Percentiles rank a stretch among this genome's conserved stretches.
phyloP scores from a whole-genome alignment of 2,888 invertebrate species.

The Atethmia centrago region DNA sequence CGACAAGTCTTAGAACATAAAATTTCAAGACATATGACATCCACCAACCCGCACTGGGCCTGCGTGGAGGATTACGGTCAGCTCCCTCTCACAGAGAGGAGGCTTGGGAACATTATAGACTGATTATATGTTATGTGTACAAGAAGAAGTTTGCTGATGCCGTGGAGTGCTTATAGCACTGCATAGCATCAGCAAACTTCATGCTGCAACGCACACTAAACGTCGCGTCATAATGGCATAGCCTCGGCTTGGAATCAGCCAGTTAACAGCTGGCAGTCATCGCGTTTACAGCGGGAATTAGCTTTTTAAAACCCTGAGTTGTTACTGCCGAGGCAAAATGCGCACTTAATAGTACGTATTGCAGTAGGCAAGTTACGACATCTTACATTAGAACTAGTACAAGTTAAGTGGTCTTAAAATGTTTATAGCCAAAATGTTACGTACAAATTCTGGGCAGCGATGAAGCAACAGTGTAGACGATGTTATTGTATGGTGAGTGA shows the following conservation, averaged over 20 bases:
- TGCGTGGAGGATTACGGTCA: no score
- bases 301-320: constrained; percentile 1
- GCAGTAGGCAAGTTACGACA: constrained; percentile 5
- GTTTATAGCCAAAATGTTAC: constrained; percentile 48
- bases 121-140: no score
- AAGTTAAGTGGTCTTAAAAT: constrained; percentile 47
- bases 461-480: constrained; percentile 23
- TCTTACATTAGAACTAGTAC: constrained; percentile 45
- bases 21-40: no score
- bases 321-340: not conserved
- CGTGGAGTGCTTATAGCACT: no score
- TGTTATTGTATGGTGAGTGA: constrained; percentile 3
- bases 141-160: no score
- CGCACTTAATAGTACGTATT: not conserved
- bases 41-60: no score
- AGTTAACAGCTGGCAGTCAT: not conserved
- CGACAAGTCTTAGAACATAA: no score
- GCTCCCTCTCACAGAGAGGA: no score
- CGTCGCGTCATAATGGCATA: not conserved
- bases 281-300: not conserved
- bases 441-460: constrained; percentile 20
- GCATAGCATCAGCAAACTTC: no score
- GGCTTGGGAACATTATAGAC: no score
- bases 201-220: no score
- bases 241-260: no score